Base-by-base conservation (phyloP, 2,888 invertebrate species). In the Xanthorhoe spadicearia region DNA sequence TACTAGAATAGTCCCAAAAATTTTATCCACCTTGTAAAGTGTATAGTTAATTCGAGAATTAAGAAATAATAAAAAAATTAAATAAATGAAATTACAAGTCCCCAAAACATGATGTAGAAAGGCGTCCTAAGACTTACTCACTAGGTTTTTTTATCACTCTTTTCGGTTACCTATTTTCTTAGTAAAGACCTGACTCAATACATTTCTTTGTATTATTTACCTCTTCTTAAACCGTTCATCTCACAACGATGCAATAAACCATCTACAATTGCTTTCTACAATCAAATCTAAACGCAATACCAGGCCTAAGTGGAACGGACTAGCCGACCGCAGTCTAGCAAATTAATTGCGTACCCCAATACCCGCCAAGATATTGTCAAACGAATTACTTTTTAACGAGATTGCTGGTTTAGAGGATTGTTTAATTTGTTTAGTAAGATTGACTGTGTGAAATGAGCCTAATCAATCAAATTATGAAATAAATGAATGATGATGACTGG, bases 331-430 rank as follows among this genome's bases (percentile, higher is more conserved):
- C 92, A 89, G 81, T 76, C 86, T 85, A 78, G 83, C 81, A 84
- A 89, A 92, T 92, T 90, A 92, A 92, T 92, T 88, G 87, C 86
- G 83, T 80, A 77, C 86, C 82, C 82, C 54, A 78, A 82, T 79
- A 82, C 83, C 82, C 82, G 73, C 82, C 83, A 86, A 86, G 88
- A 88, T 88, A 88, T 88, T 87, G 86, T 84, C 83, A 82, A 81
- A 79, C 77, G 79, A 82, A 86, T 83, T 80, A 79, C 79, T 83
- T 85, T 86, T 83, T 85, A 88, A 88, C 83, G 79, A 82, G 80
- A 76, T 73, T 58, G 61, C 32, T 69, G 67, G 66, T 62, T 70
- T 70, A 66, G 55, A 60, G 61, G 63, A 55, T 56, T 69, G 68
- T 35, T 61, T 67, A 64, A 64, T 64, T 64, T 61, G 63, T 63